These are phyloP conservation scores for Mixornis gularis DNA, from an alignment of 2,113 vertebrate species.

Conservation along the genomic window DNA sequence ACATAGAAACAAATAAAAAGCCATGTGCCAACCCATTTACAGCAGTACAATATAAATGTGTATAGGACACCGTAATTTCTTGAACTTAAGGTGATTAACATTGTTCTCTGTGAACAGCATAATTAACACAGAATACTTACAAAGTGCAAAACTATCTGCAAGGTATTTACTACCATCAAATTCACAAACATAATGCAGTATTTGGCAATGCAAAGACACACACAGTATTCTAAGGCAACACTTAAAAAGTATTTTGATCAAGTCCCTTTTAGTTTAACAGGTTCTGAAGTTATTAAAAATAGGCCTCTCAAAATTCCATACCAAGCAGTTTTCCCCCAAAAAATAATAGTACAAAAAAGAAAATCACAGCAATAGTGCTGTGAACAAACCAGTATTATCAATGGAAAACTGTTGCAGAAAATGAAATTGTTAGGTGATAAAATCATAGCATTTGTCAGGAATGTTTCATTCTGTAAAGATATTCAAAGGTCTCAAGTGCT, in stretches of 20 bases:
- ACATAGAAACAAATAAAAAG: not conserved
- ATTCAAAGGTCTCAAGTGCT: not conserved
- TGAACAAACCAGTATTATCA: not conserved
- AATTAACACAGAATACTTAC: not conserved
- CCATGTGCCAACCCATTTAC: not conserved
- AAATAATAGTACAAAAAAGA: not conserved
- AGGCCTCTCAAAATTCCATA: not conserved
- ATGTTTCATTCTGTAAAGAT: not conserved
- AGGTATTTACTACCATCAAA: not conserved
- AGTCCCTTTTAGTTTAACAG: not conserved
- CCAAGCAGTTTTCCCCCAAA: accelerated
- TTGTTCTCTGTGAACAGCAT: not conserved
- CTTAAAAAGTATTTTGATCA: not conserved
- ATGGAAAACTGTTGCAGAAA: not conserved
- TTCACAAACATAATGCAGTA: not conserved
- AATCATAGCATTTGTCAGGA: not conserved
- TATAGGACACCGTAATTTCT: not conserved
- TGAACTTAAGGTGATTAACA: not conserved
- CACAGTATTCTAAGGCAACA: not conserved
- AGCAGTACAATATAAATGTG: not conserved
- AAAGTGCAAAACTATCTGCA: not conserved
- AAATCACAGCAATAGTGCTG: not conserved
- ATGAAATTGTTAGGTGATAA: not conserved
- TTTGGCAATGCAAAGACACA: not conserved
- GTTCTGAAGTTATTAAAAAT: not conserved